Base-by-base conservation (phyloP, 2,113 vertebrate genomes). In the Maccullochella peelii region DNA sequence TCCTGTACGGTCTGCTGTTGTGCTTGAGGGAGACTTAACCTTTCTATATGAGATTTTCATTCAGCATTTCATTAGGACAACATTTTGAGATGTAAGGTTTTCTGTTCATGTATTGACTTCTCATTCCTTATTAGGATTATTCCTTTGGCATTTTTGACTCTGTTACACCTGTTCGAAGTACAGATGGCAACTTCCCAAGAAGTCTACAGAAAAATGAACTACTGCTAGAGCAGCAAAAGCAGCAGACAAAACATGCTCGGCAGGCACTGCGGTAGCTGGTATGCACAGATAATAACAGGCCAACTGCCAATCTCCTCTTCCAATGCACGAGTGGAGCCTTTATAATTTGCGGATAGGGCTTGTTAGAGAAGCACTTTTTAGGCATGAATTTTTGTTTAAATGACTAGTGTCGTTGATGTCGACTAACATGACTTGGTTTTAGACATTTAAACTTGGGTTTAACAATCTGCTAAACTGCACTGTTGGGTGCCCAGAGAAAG, bases 21-120 rank as follows among this genome's bases (percentile, higher is more conserved):
- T 57, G 27, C 57, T 69, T 71, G 25, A 72, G 63, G 58, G 30
- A 78, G 42, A 65, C 42, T 55, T 52, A 80, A 81, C 72, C 83
- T 83, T 83, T 89, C 66, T 20, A 6, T 74, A 49, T 87, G 66
- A 76, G 73, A 80, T 82, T 88, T 66, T 80, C n/a, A 66, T 63
- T 63, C 44, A 36, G 20, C 16, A 38, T 55, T 47, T 54, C 21
- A 61, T 33, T 27, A 52, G 49, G 73, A 27, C 36, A 44, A 15
- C 27, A 23, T 50, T 80, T 73, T 67, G 6, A 79, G 57, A 66
- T 70, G 25, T 47, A 40, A 70, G 49, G 12, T 47, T n/a, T 71
- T 83, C 73, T 67, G 18, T 61, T 72, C 5, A 40, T 61, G 8
- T 77, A 77, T 49, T 73, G 54, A 68, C 40, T 61, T 58, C 2